Base-by-base conservation (phyloP, 2,113 vertebrate genomes). In the Oxyruncus cristatus region DNA sequence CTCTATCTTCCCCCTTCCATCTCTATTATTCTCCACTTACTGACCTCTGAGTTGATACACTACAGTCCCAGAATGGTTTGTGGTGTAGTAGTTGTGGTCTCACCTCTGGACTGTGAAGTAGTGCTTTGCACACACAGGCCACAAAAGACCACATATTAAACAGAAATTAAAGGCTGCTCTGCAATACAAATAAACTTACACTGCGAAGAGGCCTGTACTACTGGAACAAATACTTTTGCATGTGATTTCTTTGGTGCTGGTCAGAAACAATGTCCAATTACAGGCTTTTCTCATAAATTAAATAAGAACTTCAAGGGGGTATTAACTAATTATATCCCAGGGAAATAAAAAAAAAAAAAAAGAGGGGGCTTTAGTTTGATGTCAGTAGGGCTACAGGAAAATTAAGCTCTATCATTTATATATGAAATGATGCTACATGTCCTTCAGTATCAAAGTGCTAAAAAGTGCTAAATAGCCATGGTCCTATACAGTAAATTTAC, bases 221-320 rank as follows among this genome's bases (percentile, higher is more conserved):
- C 66, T 91, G 72, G 42, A 82, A 80, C 41, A 71, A 84, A 67
- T 50, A 61, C 19, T 95, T 91, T 26, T 46, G 11, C n/a, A 66
- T 42, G 50, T 44, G 79, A 86, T 93, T 96, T 94, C 88, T 86
- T 92, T 5, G 4, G 26, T 88, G 22, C 35, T 59, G 70, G 50
- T 18, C 82, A 65, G 65, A 41, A 97, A 90, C 37, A 93, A 94
- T 62, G 72, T 86, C 68, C 77, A 94, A 13, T 78, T 94, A 89
- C 2, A 92, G 82, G 35, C n/a, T 94, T 88, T 90, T 94, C 85
- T 96, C 85, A 82, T 33, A 90, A 92, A 97, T 96, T 67, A 95
- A 95, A 92, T 89, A 87, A 85, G 86, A 94, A 92, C 73, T 87
- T 94, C 70, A 79, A 17, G 65, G 61, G n/a, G 44, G 18, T 85